Percentiles rank a stretch among this genome's conserved stretches.
Evolutionary conservation across 2,888 invertebrate genomes (phyloP).

Genomic region (Vesta saturnalis): DNA sequence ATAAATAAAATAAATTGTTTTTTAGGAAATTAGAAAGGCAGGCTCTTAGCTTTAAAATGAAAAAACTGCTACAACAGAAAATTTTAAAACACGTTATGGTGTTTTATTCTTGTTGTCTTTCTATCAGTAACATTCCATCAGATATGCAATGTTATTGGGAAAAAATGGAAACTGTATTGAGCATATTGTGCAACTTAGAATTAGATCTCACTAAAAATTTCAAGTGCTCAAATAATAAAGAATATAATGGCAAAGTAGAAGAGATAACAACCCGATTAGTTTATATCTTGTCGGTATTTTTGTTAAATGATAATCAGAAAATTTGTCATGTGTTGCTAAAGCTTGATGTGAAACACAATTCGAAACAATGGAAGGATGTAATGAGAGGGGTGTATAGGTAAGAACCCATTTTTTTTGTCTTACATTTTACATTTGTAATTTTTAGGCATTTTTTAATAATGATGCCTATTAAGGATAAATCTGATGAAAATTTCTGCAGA

Average conservation of each 20-base stretch:
- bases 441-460: slow-evolving; percentile 47
- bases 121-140: not conserved
- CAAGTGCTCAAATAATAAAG: slow-evolving; percentile 19
- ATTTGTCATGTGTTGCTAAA: slow-evolving; percentile 51
- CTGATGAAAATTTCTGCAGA: slow-evolving; percentile 50
- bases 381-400: slow-evolving; percentile 50
- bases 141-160: slow-evolving; percentile 41
- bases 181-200: slow-evolving; percentile 47
- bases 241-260: not conserved
- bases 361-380: slow-evolving; percentile 41
- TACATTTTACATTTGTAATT: not conserved
- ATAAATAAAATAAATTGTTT: too few species aligned
- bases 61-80: slow-evolving; percentile 38
- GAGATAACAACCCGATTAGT: slow-evolving; percentile 37
- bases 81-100: slow-evolving; percentile 45
- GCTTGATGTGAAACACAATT: slow-evolving; percentile 24
- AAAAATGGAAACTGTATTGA: slow-evolving; percentile 50
- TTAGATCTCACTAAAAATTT: slow-evolving; percentile 41
- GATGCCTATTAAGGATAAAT: slow-evolving; percentile 41
- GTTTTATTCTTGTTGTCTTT: slow-evolving; percentile 44
- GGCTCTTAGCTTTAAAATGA: slow-evolving; percentile 42
- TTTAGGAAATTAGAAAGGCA: slow-evolving; percentile 46
- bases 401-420: slow-evolving; percentile 15
- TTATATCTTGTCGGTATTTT: slow-evolving; percentile 42
- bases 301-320: slow-evolving; percentile 45